Conservation (phyloP, 2,888 invertebrate species). For the Panopea generosa region DNA sequence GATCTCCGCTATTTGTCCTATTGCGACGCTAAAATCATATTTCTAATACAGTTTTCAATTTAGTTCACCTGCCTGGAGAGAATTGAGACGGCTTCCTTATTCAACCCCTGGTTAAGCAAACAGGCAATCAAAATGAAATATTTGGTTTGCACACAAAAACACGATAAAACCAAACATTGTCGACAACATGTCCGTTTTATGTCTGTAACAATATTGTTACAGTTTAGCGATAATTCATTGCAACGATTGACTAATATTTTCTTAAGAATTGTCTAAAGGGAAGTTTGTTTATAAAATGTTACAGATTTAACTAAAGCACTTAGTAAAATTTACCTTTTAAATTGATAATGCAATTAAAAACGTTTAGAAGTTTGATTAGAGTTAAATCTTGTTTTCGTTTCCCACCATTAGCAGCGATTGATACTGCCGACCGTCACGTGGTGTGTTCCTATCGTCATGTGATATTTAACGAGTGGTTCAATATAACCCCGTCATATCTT, state of each 20-base stretch:
- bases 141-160: constrained; percentile 37
- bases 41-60: constrained; percentile 34
- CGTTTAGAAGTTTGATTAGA: constrained; percentile 33
- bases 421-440: constrained; percentile 12
- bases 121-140: constrained; percentile 4
- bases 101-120: not conserved
- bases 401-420: constrained; percentile 45
- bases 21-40: constrained; percentile 13
- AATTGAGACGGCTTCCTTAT: not conserved
- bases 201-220: constrained; percentile 56
- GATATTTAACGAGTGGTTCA: not conserved
- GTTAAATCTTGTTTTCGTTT: constrained; percentile 43
- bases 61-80: not conserved
- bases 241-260: constrained; percentile 54
- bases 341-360: constrained; percentile 50
- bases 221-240: constrained; percentile 59
- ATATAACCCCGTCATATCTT: too few species aligned
- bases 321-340: constrained; percentile 60
- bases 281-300: constrained; percentile 29
- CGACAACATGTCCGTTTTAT: constrained; percentile 9
- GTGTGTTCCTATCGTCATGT: not conserved
- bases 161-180: constrained; percentile 44
- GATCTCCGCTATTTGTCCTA: constrained; percentile 9
- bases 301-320: constrained; percentile 53
- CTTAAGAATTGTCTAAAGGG: constrained; percentile 47